A percentile compares a stretch with the other conserved stretches of the same genome.
These are phyloP conservation scores for Sthenelais limicola DNA, from an alignment of 2,888 invertebrate genomes.

Conservation along the genomic window DNA sequence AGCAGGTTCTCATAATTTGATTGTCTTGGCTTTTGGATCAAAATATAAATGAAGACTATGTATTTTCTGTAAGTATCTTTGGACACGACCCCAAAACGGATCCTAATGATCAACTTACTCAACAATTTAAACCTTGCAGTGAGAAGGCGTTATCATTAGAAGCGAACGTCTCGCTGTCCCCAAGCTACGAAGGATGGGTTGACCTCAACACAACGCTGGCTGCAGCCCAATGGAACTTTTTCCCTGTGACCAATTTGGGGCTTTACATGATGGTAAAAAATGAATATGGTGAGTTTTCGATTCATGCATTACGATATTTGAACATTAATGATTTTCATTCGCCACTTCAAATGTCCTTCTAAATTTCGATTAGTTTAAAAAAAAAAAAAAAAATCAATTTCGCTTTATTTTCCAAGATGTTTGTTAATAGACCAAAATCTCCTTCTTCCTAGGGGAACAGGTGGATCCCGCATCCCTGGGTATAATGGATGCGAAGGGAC, in stretches of 20 bases:
- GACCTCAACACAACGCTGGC: conserved; percentile 87
- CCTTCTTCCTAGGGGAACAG: conserved; percentile 24
- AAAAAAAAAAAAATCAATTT: too few relatives aligned
- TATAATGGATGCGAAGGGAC: conserved; percentile 46
- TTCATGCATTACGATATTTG: background rate
- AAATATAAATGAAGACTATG: too few relatives aligned
- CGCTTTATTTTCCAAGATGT: too few relatives aligned
- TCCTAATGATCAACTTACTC: too few relatives aligned
- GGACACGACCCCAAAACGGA: too few relatives aligned
- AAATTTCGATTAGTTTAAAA: background rate
- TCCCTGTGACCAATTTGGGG: conserved; percentile 86
- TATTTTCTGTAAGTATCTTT: too few relatives aligned
- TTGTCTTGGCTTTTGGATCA: too few relatives aligned
- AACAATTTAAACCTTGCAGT: too few relatives aligned
- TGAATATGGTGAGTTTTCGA: conserved; percentile 44
- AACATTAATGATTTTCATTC: background rate
- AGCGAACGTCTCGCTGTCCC: conserved; percentile 72
- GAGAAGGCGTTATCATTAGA: conserved; percentile 60
- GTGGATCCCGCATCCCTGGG: conserved; percentile 43
- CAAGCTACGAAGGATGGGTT: conserved; percentile 74
- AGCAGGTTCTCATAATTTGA: too few relatives aligned
- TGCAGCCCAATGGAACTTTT: conserved; percentile 84
- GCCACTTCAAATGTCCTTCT: background rate
- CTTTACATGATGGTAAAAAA: conserved; percentile 73
- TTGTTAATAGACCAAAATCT: too few relatives aligned